Evolutionary conservation across 2,888 invertebrate species (phyloP), one percentile per base, ranked within the genome.

Genomic region (Synergus gifuensis): DNA sequence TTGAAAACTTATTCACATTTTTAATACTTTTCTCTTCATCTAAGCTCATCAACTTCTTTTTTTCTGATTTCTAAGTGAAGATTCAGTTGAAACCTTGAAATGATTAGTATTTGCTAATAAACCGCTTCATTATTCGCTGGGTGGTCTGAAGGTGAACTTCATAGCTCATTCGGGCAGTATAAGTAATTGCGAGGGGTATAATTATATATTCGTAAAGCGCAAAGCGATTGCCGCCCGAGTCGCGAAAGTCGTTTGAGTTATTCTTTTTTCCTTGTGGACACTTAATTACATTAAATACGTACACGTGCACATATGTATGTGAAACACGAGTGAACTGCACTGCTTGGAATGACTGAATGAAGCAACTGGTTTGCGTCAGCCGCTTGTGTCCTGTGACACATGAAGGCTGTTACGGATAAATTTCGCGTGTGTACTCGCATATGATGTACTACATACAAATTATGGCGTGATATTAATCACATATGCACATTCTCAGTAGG

Each of bases 321-420:
- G 42, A 11, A 44, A 42, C 16, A 16, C 28, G 54, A 73, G 42
- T 36, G 54, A 54, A 54, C 54, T 73, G n/a, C 54, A 73, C 22
- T 28, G 49, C 16, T 73, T 73, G 36, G 62, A 76, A 78, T 87
- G 85, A 84, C 79, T 84, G 82, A 85, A 85, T 84, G 84, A 76
- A 82, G 82, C 64, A 83, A 83, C 83, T 83, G 83, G 85, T 85
- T 87, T 86, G 84, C 85, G 83, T 85, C 84, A 87, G 85, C 76
- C 78, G 58, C 83, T 77, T 77, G 46, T 22, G 64, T 77, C 77
- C 69, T 77, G 49, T 58, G 79, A 60, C 69, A 81, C 78, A 62
- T 78, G 78, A 77, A 79, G 79, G 69, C 78, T 78, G 77, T 69
- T 66, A 76, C 46, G 66, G 78, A 79, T 67, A 69, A 73, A 62